Percentiles rank a stretch among this genome's conserved stretches.
Evolutionary conservation across 2,888 invertebrate genomes (phyloP).

Genomic region (Apeira syringaria): DNA sequence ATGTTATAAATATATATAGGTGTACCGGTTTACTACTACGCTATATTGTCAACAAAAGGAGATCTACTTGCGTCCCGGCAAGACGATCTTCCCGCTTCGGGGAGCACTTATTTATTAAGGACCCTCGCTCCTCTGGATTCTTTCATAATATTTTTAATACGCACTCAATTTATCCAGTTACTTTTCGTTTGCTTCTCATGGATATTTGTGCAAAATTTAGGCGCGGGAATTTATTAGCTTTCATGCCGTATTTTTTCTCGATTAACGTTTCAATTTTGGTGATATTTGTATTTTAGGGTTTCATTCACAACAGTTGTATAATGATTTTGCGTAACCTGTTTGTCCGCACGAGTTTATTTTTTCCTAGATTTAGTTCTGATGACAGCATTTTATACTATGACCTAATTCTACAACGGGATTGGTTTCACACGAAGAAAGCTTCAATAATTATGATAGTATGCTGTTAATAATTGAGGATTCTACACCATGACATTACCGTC

Average conservation of each 20-base stretch:
- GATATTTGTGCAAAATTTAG: slow-evolving; percentile 7
- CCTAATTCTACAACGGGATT: too few relatives aligned
- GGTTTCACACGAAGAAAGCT: too few relatives aligned
- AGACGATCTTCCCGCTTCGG: slow-evolving; percentile 5
- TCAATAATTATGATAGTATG: too few relatives aligned
- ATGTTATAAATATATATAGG: too few relatives aligned
- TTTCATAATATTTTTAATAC: slow-evolving; percentile 21
- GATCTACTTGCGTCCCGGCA: slow-evolving; percentile 14
- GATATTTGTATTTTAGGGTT: not conserved
- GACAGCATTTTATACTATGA: too few relatives aligned
- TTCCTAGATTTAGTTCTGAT: too few relatives aligned
- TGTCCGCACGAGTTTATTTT: too few relatives aligned
- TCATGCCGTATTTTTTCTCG: slow-evolving; percentile 1
- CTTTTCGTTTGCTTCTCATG: slow-evolving; percentile 19
- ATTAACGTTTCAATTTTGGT: slow-evolving; percentile 4
- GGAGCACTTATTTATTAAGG: slow-evolving; percentile 14
- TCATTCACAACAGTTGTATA: too few relatives aligned
- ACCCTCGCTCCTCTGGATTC: slow-evolving; percentile 14
- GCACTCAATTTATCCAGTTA: slow-evolving; percentile 18
- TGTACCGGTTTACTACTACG: not conserved
- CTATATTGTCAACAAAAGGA: slow-evolving; percentile 11
- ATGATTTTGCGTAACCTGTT: too few relatives aligned
- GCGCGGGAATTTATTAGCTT: slow-evolving; percentile 5
- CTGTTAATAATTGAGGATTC: too few relatives aligned
- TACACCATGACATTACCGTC: too few relatives aligned